Percentiles rank a stretch among this genome's conserved stretches.
These are phyloP conservation scores for Moxostoma hubbsi DNA, from an alignment of 2,797 vertebrate genomes.

Conservation along the genomic window DNA sequence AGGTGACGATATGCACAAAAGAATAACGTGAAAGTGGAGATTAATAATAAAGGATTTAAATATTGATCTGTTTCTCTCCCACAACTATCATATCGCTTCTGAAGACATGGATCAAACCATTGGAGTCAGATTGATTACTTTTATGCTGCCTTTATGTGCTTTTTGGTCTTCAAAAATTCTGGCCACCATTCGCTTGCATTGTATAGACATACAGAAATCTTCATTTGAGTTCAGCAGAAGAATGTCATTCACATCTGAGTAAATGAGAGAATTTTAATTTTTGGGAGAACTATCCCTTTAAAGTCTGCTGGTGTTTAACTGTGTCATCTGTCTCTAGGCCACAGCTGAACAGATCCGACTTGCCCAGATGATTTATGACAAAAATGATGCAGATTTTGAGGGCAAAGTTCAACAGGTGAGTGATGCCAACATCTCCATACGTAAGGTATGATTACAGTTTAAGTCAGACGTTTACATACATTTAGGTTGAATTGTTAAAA, in stretches of 20 bases:
- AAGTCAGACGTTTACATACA: not conserved
- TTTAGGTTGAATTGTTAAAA: no score
- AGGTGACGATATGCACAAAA: no score
- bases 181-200: not conserved
- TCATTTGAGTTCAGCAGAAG: not conserved
- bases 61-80: no score
- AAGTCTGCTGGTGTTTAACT: slow-evolving; percentile 2
- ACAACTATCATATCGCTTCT: no score
- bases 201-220: not conserved
- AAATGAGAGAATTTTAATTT: slow-evolving; percentile 8
- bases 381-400: slow-evolving; percentile 95
- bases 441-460: no score
- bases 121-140: no score
- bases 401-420: slow-evolving; percentile 95
- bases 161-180: not conserved
- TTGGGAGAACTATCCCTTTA: slow-evolving; percentile 19
- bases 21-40: no score
- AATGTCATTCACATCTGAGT: not conserved
- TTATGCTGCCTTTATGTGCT: no score
- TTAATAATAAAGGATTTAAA: no score
- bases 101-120: no score
- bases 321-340: slow-evolving; percentile 78
- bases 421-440: not conserved
- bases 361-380: slow-evolving; percentile 96
- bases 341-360: slow-evolving; percentile 98